These are phyloP conservation scores for Pristiophorus japonicus DNA, from an alignment of 2,113 vertebrate genomes.

Conservation along the genomic window DNA sequence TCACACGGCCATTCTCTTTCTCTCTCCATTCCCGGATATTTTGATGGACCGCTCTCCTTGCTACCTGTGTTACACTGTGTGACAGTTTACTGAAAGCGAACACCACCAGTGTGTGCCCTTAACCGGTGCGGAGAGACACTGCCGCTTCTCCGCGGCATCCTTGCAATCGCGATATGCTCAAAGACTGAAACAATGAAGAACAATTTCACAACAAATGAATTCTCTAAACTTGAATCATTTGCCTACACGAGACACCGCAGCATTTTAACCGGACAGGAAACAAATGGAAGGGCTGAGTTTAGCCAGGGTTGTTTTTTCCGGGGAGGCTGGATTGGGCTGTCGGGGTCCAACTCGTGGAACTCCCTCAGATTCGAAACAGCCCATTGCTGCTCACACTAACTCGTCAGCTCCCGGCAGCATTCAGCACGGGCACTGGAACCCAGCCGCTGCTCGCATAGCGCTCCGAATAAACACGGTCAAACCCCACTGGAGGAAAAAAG, in stretches of 20 bases:
- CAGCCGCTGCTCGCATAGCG: background rate
- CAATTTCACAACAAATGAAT: background rate
- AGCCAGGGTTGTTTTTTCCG: background rate
- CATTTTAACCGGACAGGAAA: background rate
- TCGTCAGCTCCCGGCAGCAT: background rate
- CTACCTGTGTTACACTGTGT: background rate
- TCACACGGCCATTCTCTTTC: too few species aligned
- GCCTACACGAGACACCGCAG: background rate
- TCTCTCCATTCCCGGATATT: too few species aligned
- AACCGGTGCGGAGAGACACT: background rate
- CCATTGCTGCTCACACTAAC: background rate
- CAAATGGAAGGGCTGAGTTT: background rate
- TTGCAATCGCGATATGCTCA: background rate
- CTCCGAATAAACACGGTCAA: background rate
- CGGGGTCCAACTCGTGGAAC: background rate
- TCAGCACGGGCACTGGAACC: background rate
- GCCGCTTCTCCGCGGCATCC: too few species aligned
- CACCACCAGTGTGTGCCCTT: too few species aligned
- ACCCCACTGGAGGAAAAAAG: background rate
- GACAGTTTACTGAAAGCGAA: too few species aligned
- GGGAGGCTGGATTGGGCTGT: background rate
- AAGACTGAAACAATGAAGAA: background rate
- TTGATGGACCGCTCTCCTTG: too few species aligned
- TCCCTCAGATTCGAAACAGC: background rate
- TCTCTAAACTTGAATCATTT: background rate